Evolutionary conservation across 2,797 vertebrate species (phyloP).

Genomic region (Myotis vivesi): DNA sequence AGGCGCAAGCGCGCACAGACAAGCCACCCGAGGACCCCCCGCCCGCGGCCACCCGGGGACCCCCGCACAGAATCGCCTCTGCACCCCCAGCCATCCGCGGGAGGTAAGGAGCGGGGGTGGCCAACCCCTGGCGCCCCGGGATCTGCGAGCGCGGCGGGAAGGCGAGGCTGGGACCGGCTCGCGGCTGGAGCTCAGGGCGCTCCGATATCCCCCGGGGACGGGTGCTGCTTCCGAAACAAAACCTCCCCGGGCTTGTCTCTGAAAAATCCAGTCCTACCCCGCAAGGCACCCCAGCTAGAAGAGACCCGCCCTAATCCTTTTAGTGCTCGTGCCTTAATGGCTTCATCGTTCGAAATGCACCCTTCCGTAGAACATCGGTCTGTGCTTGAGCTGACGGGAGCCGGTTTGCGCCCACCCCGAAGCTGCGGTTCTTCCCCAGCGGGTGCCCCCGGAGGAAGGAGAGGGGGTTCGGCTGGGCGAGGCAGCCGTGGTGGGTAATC

Average conservation of each 20-base stretch:
- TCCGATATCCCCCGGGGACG: neutral
- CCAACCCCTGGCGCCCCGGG: neutral
- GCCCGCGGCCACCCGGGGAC: constrained; percentile 52
- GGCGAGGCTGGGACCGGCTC: neutral
- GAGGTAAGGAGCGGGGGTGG: constrained; percentile 64
- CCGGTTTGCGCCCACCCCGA: neutral
- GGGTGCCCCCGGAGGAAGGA: constrained; percentile 15
- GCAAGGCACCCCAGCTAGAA: neutral
- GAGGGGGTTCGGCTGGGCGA: neutral
- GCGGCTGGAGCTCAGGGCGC: neutral
- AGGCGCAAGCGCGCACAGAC: constrained; percentile 65
- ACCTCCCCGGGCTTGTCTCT: constrained; percentile 37
- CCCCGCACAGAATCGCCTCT: constrained; percentile 27
- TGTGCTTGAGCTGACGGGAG: neutral
- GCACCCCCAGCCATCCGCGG: constrained; percentile 38
- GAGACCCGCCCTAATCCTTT: constrained; percentile 71
- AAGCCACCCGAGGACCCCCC: constrained; percentile 50
- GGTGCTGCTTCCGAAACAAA: constrained; percentile 54
- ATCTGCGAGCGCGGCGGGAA: constrained; percentile 41
- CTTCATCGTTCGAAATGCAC: constrained; percentile 31
- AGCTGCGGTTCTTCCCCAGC: constrained; percentile 2
- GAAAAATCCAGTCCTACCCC: constrained; percentile 45
- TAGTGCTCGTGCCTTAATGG: constrained; percentile 36
- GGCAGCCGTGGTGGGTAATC: constrained; percentile 41
- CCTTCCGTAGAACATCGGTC: neutral